A percentile compares a stretch with the other conserved stretches of the same genome.
Evolutionary conservation across 2,113 vertebrate genomes (phyloP).

Genomic region (Crotalus helleri): DNA sequence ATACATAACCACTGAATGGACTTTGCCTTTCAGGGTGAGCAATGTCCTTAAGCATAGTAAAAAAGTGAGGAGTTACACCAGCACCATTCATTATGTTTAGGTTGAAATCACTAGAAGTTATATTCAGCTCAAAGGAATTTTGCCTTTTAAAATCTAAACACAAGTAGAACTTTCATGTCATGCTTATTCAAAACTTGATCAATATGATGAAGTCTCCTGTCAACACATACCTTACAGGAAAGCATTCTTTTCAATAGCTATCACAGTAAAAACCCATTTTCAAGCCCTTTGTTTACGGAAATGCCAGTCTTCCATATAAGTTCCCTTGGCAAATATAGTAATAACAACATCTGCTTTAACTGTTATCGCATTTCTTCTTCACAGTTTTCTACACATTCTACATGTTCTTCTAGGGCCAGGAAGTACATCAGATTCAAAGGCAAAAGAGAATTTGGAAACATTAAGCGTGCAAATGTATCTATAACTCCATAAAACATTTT

Average conservation of each 20-base stretch:
- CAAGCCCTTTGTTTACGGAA: not conserved
- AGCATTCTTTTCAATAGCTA: not conserved
- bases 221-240: not conserved
- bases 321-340: not conserved
- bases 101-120: not conserved
- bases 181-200: not conserved
- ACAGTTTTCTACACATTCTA: not conserved
- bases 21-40: not conserved
- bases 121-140: not conserved
- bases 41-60: not conserved
- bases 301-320: not conserved
- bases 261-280: not conserved
- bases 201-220: not conserved
- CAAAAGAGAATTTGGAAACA: not conserved
- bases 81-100: not conserved
- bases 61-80: not conserved
- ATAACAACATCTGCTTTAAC: not conserved
- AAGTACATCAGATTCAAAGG: not conserved
- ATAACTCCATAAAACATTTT: not conserved
- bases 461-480: not conserved
- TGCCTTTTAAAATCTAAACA: not conserved
- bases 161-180: not conserved
- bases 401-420: not conserved
- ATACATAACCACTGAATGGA: not conserved
- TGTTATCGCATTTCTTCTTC: not conserved